Conservation (phyloP, 2,797 vertebrate species). For the Acridotheres tristis region DNA sequence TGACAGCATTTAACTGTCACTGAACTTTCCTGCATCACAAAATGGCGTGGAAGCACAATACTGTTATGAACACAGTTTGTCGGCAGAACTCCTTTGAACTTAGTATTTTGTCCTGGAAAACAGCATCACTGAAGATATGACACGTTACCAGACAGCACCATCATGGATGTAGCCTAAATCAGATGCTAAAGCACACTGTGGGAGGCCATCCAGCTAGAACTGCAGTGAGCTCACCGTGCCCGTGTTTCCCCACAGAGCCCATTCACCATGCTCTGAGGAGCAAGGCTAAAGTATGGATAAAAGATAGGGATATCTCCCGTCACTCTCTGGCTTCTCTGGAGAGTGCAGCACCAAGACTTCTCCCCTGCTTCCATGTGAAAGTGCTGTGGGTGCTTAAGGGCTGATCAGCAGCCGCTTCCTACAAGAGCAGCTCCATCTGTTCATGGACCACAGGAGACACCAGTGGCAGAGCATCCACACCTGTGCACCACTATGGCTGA, state of each 20-base stretch:
- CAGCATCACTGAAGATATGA: neutral
- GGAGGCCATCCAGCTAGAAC: neutral
- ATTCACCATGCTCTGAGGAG: rapidly evolving
- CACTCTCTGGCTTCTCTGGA: neutral
- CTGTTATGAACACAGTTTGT: neutral
- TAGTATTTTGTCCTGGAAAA: neutral
- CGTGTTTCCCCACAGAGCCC: neutral
- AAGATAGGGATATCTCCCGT: rapidly evolving
- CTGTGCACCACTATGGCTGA: rapidly evolving
- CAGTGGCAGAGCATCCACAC: neutral
- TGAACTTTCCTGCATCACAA: neutral
- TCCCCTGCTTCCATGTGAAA: neutral
- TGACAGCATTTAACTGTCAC: neutral
- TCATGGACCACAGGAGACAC: rapidly evolving
- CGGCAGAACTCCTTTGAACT: neutral
- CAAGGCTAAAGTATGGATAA: rapidly evolving
- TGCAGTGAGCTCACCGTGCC: neutral
- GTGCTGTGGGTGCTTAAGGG: no score
- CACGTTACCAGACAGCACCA: neutral
- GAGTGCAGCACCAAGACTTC: neutral
- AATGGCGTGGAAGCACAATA: neutral
- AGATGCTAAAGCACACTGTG: neutral
- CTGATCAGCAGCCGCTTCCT: rapidly evolving
- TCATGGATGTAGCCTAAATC: neutral
- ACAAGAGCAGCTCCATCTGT: neutral